phyloP scores from a whole-genome alignment of 2,113 vertebrate species.

The Fregata magnificens region DNA sequence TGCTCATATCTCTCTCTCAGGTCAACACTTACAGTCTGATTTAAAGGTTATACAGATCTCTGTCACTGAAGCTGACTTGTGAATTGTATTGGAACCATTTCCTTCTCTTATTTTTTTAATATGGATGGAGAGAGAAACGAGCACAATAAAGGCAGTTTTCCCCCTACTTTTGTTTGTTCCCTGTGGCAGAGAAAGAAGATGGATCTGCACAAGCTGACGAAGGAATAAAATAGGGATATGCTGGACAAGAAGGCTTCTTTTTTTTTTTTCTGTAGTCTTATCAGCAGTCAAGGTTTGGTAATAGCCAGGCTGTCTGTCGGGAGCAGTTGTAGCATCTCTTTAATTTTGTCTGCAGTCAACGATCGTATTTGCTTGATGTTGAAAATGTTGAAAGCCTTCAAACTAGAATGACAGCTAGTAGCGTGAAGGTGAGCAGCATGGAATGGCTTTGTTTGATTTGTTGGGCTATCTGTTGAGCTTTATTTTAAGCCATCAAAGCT shows the following conservation, averaged over 20 bases:
- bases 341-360: background rate
- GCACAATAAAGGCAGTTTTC: background rate
- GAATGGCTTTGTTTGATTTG: constrained; percentile 24
- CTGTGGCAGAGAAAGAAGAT: background rate
- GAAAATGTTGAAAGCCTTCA: background rate
- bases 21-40: background rate
- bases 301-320: background rate
- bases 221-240: background rate
- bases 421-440: constrained; percentile 15
- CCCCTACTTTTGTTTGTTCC: background rate
- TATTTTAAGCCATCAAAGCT: constrained; percentile 54
- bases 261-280: background rate
- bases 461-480: constrained; percentile 36
- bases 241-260: background rate
- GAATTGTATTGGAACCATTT: background rate
- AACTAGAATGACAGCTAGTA: background rate
- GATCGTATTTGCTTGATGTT: background rate
- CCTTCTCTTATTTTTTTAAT: background rate
- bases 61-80: background rate
- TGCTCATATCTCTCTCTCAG: background rate
- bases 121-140: background rate
- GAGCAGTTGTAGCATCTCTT: background rate
- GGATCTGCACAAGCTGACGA: background rate
- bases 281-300: background rate
- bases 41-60: background rate